Conservation (phyloP, 2,113 vertebrate species). For the Bubo bubo region DNA sequence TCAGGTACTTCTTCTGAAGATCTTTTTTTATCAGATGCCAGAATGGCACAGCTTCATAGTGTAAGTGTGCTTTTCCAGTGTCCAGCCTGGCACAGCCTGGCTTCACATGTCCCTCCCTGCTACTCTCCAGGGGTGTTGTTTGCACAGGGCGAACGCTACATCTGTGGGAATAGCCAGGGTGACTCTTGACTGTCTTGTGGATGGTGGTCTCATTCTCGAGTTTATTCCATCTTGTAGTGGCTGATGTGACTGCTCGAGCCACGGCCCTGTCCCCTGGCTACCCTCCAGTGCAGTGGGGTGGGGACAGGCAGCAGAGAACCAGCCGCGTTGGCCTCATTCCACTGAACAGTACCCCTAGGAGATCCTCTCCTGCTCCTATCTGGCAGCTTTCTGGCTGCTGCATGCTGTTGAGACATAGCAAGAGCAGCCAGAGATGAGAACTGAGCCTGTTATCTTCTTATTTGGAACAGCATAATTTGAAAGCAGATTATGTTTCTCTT, state of each 20-base stretch:
- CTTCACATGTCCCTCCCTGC: not conserved
- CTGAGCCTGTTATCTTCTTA: slow-evolving; percentile 43
- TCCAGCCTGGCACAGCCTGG: not conserved
- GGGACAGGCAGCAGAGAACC: not conserved
- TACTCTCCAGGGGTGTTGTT: not conserved
- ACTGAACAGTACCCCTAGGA: not conserved
- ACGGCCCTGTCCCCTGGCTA: not conserved
- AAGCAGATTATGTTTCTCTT: slow-evolving; percentile 63
- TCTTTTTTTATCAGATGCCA: not conserved
- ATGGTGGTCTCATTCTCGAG: not conserved
- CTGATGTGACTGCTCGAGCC: not conserved
- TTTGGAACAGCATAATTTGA: slow-evolving; percentile 41
- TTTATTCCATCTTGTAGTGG: not conserved
- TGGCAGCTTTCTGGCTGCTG: slow-evolving; percentile 34
- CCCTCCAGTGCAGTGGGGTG: not conserved
- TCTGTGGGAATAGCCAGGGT: not conserved
- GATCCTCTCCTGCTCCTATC: not conserved
- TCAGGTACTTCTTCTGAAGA: not conserved
- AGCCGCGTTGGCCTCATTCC: not conserved
- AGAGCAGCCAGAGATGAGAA: slow-evolving; percentile 37
- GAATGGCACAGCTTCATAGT: not conserved
- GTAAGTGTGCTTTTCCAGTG: not conserved
- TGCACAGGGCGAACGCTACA: not conserved
- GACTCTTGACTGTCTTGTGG: not conserved
- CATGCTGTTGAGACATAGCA: slow-evolving; percentile 20